A percentile compares a stretch with the other conserved stretches of the same genome.
phyloP scores from a whole-genome alignment of 2,113 vertebrate genomes.

The Brachypodius melanocephalos region DNA sequence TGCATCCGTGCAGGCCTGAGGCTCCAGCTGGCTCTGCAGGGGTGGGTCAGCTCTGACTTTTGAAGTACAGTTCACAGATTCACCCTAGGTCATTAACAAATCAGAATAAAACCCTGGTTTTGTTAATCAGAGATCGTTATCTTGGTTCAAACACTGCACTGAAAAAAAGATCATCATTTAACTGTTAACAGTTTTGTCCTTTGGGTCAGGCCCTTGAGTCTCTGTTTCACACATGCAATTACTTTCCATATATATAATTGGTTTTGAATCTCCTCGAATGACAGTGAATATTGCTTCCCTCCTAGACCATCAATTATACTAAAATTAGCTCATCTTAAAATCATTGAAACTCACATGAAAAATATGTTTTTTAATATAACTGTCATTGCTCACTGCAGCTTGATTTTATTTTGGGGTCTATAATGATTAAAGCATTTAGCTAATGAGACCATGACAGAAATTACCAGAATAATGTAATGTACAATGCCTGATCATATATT shows the following conservation, averaged over 20 bases:
- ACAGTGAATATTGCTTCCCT: background rate
- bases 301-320: background rate
- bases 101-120: background rate
- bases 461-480: background rate
- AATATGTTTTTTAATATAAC: background rate
- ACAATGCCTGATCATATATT: background rate
- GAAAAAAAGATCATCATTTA: background rate
- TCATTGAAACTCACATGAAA: background rate
- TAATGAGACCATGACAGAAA: background rate
- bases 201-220: background rate
- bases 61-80: background rate
- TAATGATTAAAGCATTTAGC: background rate
- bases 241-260: background rate
- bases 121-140: background rate
- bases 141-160: background rate
- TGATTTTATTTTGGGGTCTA: conserved; percentile 11
- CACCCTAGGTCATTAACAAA: background rate
- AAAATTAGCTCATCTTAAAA: conserved; percentile 28
- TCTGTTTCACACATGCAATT: background rate
- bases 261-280: background rate
- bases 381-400: background rate
- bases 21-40: background rate
- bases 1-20: rapidly evolving
- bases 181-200: background rate
- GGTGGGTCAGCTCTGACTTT: background rate